Percentiles rank a stretch among this genome's conserved stretches.
Evolutionary conservation across 1,140 invertebrate species (phyloP).

Genomic region (Calycopis cecrops): DNA sequence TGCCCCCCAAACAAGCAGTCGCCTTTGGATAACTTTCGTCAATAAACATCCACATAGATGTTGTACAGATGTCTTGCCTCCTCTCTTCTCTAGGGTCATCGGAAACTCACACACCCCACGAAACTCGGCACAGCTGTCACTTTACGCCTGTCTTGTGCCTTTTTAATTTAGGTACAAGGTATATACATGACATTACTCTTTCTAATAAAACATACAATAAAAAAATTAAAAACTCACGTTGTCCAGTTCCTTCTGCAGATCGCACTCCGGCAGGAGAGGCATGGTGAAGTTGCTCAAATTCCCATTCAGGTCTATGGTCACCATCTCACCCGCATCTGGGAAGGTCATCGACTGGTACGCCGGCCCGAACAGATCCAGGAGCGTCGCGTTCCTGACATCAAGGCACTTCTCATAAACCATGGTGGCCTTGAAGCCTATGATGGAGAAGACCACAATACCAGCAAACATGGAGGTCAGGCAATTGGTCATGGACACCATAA

Average conservation of each 20-base stretch:
- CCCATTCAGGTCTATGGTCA: slow-evolving; percentile 77
- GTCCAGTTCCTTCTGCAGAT: slow-evolving; percentile 90
- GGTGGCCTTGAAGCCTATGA: slow-evolving; percentile 96
- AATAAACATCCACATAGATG: no score
- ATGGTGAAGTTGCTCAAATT: slow-evolving; percentile 76
- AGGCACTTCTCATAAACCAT: slow-evolving; percentile 88
- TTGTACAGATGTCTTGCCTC: no score
- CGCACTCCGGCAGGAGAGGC: slow-evolving; percentile 83
- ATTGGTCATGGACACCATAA: slow-evolving; percentile 95
- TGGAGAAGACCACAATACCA: slow-evolving; percentile 97
- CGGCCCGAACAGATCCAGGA: slow-evolving; percentile 76
- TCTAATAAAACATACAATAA: background rate
- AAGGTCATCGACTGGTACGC: slow-evolving; percentile 64
- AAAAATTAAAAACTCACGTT: slow-evolving; percentile 87
- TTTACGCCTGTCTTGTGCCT: no score
- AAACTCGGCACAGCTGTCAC: no score
- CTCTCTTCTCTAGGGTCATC: no score
- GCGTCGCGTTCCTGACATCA: slow-evolving; percentile 77
- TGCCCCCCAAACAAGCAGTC: no score
- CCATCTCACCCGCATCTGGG: slow-evolving; percentile 72
- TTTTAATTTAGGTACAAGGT: no score
- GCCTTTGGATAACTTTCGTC: no score
- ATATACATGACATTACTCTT: no score
- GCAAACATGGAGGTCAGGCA: slow-evolving; percentile 98
- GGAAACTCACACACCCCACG: no score